Conservation (phyloP, 1,140 invertebrate species). For the Hirudo medicinalis region DNA sequence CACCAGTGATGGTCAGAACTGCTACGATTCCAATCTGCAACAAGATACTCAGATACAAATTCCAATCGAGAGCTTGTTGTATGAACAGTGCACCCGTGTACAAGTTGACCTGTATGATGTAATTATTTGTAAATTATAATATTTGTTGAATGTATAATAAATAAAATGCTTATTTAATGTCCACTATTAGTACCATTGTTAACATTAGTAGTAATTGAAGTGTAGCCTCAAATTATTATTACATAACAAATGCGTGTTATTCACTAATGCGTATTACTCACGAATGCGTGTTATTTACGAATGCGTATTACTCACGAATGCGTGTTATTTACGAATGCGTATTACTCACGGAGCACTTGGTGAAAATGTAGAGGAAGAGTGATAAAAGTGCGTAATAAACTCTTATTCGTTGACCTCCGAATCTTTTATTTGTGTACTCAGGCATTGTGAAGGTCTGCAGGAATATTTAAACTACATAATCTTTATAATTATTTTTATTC, state of each 20-base stretch:
- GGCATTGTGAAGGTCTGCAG: slow-evolving; percentile 49
- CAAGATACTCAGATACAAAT: slow-evolving; percentile 38
- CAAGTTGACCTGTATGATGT: slow-evolving; percentile 13
- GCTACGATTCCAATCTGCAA: slow-evolving; percentile 28
- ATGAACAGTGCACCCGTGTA: slow-evolving; percentile 46
- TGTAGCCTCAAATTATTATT: too few species aligned
- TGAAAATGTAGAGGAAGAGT: slow-evolving; percentile 50
- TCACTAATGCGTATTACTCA: too few species aligned
- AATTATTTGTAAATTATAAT: background rate
- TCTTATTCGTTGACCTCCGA: slow-evolving; percentile 49
- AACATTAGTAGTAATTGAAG: background rate
- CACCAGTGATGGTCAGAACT: slow-evolving; percentile 39
- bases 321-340: too few species aligned
- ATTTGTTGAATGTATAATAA: background rate
- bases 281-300: too few species aligned
- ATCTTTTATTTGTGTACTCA: slow-evolving; percentile 49
- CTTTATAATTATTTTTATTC: background rate
- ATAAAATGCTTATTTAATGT: background rate
- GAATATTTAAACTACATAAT: background rate
- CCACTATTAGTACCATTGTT: background rate
- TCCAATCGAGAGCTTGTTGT: slow-evolving; percentile 37
- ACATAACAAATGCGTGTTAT: too few species aligned
- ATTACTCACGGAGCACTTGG: slow-evolving; percentile 49
- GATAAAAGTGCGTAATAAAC: slow-evolving; percentile 48
- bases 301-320: too few species aligned